Evolutionary conservation across 2,888 invertebrate species (phyloP).

Genomic region (Scaptomyza flava): DNA sequence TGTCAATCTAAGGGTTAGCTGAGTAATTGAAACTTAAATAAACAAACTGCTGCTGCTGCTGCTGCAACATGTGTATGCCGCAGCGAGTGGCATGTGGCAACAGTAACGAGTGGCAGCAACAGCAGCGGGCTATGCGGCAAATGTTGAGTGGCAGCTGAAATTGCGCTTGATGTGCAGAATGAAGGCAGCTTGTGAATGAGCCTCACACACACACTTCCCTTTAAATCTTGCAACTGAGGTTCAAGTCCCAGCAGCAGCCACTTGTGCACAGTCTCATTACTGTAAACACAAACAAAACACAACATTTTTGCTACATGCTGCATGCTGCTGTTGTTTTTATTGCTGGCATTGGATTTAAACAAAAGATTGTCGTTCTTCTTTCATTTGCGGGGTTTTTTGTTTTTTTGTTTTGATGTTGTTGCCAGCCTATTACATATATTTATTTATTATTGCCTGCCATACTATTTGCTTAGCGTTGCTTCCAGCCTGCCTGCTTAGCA

Average conservation of each 20-base stretch:
- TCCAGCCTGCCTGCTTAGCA: slow-evolving; percentile 18
- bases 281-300: slow-evolving; percentile 54
- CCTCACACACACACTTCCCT: slow-evolving; percentile 11
- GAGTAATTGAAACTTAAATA: slow-evolving; percentile 78
- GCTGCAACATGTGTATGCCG: slow-evolving; percentile 27
- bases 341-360: slow-evolving; percentile 24
- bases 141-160: slow-evolving; percentile 37
- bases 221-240: slow-evolving; percentile 30
- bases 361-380: slow-evolving; percentile 13
- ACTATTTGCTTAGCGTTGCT: slow-evolving; percentile 35
- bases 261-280: slow-evolving; percentile 70
- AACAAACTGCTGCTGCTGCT: slow-evolving; percentile 57
- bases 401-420: slow-evolving; percentile 18
- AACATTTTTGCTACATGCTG: slow-evolving; percentile 27
- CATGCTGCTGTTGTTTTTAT: slow-evolving; percentile 6
- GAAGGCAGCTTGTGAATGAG: slow-evolving; percentile 20
- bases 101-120: slow-evolving; percentile 30
- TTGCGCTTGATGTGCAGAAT: slow-evolving; percentile 24
- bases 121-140: neutral
- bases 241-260: slow-evolving; percentile 58
- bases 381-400: slow-evolving; percentile 2
- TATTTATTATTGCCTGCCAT: slow-evolving; percentile 50
- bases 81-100: slow-evolving; percentile 32
- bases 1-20: slow-evolving; percentile 67
- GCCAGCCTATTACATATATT: slow-evolving; percentile 33